Evolutionary conservation across 2,113 vertebrate genomes (phyloP).

Genomic region (Sprattus sprattus): DNA sequence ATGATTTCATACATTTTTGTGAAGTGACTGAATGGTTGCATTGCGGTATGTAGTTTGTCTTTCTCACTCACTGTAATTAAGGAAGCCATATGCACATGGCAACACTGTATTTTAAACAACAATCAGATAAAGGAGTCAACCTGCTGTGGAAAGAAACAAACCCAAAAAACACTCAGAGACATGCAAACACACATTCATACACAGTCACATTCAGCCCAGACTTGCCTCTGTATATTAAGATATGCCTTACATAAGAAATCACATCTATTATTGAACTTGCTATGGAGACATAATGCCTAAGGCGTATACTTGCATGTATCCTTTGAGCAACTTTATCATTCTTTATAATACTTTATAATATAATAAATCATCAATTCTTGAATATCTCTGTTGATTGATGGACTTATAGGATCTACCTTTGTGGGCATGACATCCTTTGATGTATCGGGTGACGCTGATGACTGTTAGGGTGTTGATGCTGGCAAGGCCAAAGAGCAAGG

Average conservation of each 20-base stretch:
- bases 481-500: constrained; percentile 78
- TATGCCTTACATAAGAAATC: not conserved
- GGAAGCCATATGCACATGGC: not conserved
- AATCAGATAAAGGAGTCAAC: not conserved
- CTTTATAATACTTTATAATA: not conserved
- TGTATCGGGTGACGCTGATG: constrained; percentile 81
- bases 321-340: not conserved
- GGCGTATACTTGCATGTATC: not conserved
- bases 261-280: not conserved
- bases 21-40: not conserved
- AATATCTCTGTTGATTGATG: too few relatives aligned
- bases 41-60: not conserved
- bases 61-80: not conserved
- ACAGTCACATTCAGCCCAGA: not conserved
- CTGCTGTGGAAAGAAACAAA: not conserved
- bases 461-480: constrained; percentile 83
- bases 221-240: not conserved
- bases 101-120: not conserved
- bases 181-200: not conserved
- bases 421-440: constrained; percentile 75
- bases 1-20: not conserved
- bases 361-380: too few relatives aligned
- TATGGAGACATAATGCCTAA: not conserved
- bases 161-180: not conserved
- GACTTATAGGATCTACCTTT: constrained; percentile 61